phyloP scores from a whole-genome alignment of 2,888 invertebrate genomes.

The Drymonia ruficornis region DNA sequence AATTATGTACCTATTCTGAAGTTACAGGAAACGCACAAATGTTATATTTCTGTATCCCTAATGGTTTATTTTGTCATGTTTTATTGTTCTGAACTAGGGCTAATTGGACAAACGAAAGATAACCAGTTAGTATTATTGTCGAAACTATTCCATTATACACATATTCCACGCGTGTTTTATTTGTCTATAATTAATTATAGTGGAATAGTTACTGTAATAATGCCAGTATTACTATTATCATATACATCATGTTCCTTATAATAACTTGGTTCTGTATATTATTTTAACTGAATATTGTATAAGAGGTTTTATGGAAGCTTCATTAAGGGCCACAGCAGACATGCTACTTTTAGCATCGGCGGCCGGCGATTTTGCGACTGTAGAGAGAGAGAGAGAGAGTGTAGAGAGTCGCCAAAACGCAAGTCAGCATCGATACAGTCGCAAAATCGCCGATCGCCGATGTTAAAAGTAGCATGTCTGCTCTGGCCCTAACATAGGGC shows the following conservation, averaged over 20 bases:
- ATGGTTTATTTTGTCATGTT: too few relatives aligned
- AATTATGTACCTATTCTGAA: too few relatives aligned
- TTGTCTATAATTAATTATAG: not conserved
- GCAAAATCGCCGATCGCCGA: too few relatives aligned
- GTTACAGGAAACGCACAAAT: too few relatives aligned
- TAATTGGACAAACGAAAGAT: slow-evolving; percentile 11
- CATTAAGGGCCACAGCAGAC: too few relatives aligned
- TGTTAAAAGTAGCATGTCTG: too few relatives aligned
- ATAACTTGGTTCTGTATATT: slow-evolving; percentile 12
- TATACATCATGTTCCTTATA: slow-evolving; percentile 20
- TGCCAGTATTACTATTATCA: not conserved
- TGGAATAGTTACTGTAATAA: slow-evolving; percentile 20
- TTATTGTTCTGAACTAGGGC: slow-evolving; percentile 29
- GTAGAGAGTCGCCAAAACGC: too few relatives aligned
- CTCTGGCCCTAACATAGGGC: slow-evolving; percentile 20
- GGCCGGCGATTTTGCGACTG: too few relatives aligned
- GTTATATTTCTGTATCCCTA: too few relatives aligned
- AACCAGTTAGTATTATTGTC: slow-evolving; percentile 11
- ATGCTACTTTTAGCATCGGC: too few relatives aligned
- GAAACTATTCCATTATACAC: slow-evolving; percentile 13
- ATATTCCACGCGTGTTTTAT: not conserved
- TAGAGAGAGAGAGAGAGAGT: too few relatives aligned
- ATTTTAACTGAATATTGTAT: slow-evolving; percentile 27
- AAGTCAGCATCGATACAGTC: too few relatives aligned
- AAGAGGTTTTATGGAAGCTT: slow-evolving; percentile 17